Evolutionary conservation across 2,888 invertebrate species (phyloP), one percentile per base, ranked within the genome.

Genomic region (Tigriopus californicus): DNA sequence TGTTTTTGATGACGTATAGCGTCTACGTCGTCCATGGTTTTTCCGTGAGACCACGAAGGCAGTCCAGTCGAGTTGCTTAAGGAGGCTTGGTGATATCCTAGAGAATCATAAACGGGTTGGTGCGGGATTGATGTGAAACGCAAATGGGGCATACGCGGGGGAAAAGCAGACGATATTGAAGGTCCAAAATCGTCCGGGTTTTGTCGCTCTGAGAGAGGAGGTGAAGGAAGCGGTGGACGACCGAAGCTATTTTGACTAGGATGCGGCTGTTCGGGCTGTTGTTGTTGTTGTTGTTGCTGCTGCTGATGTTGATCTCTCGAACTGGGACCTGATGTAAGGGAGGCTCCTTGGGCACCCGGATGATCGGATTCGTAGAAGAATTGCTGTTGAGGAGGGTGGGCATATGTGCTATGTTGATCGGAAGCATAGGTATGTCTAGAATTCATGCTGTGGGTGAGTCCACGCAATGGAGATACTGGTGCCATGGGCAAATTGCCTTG

Each of bases 1-100:
- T 54, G 54, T 18, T n/a, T 25, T 20, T 40, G 49, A 18, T 20
- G 42, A n/a, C 25, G 57, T 8, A 49, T 40, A 13, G 58, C 22
- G 25, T 58, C 58, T 8, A 44, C 49, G 41, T 58, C 58, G 40
- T 58, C 58, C 25, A 49, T 49, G 15, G 40, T 54, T 41, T 41
- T 40, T 10, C 40, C 18, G 10, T 15, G 22, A n/a, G 33, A 20
- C 49, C 49, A 49, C 6, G 49, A 49, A 22, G 49, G 49, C 8
- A 33, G 8, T 8, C 33, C 33, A 33, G 33, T 33, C 4, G 33
- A 33, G 33, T 8, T 33, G 33, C 33, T 33, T 8, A 33, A 3
- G 33, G 33, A 33, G 22, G 49, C 20, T 11, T 49, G 49, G 11
- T 18, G 49, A 22, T 49, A 49, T 49, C 22, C 20, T 13, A 49